These are phyloP conservation scores for Aspidapion aeneum DNA, from an alignment of 2,888 invertebrate genomes.

Conservation along the genomic window DNA sequence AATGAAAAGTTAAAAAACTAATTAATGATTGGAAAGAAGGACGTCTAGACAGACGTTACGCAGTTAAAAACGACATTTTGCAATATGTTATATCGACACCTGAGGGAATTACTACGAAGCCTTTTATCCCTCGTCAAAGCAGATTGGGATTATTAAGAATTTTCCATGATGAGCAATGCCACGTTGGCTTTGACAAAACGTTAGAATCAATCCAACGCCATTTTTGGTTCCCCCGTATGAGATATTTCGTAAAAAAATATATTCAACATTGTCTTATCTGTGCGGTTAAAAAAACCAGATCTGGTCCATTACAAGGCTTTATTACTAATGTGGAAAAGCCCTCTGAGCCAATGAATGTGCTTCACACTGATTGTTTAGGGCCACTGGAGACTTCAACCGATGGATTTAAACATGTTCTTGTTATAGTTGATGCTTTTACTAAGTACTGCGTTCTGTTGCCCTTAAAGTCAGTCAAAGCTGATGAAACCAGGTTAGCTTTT, in stretches of 20 bases:
- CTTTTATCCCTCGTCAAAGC: constrained; percentile 25
- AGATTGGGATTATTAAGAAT: constrained; percentile 26
- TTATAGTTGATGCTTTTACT: constrained; percentile 25
- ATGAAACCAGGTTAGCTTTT: constrained; percentile 19
- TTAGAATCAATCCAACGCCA: constrained; percentile 20
- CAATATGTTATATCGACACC: constrained; percentile 9
- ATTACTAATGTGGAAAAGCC: constrained; percentile 21
- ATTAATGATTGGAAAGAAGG: constrained; percentile 14
- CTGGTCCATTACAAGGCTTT: constrained; percentile 20
- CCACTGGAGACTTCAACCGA: constrained; percentile 17
- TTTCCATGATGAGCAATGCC: constrained; percentile 30
- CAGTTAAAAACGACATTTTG: constrained; percentile 18
- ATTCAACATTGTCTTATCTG: constrained; percentile 23
- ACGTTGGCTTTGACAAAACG: constrained; percentile 26
- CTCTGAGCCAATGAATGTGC: constrained; percentile 16
- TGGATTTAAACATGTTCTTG: constrained; percentile 21
- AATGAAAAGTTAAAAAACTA: constrained; percentile 16
- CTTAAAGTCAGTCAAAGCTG: constrained; percentile 22
- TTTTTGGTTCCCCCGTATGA: constrained; percentile 23
- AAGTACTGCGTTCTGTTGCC: constrained; percentile 24
- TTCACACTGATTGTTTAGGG: constrained; percentile 24
- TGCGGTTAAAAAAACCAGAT: constrained; percentile 19
- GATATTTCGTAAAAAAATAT: constrained; percentile 23
- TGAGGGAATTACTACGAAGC: constrained; percentile 10
- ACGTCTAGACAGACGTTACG: constrained; percentile 19